These are phyloP conservation scores for Isaurus tuberculatus DNA, from an alignment of 92 coral and sea anemone species.

Conservation along the genomic window DNA sequence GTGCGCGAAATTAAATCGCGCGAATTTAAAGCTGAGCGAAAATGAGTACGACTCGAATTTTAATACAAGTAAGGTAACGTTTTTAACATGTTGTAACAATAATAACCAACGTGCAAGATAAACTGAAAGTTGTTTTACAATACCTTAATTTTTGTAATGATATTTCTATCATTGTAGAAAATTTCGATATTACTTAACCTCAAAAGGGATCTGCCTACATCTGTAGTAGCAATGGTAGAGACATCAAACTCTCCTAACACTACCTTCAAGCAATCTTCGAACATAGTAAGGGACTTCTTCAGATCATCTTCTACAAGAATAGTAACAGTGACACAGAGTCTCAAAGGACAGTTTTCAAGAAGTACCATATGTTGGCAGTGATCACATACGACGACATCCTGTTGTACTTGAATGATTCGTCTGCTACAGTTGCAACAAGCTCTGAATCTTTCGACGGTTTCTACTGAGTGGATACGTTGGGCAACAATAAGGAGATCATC, in stretches of 20 bases:
- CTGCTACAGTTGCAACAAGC: too few species aligned
- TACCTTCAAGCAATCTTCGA: constrained; percentile 57
- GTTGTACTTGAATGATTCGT: constrained; percentile 47
- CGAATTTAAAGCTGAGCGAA: too few species aligned
- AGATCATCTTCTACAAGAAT: constrained; percentile 54
- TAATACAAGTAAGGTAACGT: too few species aligned
- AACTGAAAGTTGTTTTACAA: not conserved
- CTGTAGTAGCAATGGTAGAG: constrained; percentile 32
- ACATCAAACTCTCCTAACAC: constrained; percentile 45
- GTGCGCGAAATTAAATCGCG: too few species aligned
- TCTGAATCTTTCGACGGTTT: too few species aligned
- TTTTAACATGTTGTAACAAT: too few species aligned
- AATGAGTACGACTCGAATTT: too few species aligned
- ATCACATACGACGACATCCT: constrained; percentile 56
- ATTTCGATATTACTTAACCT: constrained; percentile 45
- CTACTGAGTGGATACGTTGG: too few species aligned
- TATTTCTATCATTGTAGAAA: constrained; percentile 49
- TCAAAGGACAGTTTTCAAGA: constrained; percentile 61
- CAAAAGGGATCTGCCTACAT: constrained; percentile 52
- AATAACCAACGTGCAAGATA: too few species aligned
- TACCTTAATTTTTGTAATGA: constrained; percentile 28
- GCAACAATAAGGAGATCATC: constrained; percentile 40
- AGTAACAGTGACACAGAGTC: constrained; percentile 60
- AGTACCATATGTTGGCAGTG: constrained; percentile 67
- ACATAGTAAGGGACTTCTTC: constrained; percentile 61